Evolutionary conservation across 35 echinoderm and acorn worm genomes (phyloP).

Genomic region (Strongylocentrotus purpuratus): DNA sequence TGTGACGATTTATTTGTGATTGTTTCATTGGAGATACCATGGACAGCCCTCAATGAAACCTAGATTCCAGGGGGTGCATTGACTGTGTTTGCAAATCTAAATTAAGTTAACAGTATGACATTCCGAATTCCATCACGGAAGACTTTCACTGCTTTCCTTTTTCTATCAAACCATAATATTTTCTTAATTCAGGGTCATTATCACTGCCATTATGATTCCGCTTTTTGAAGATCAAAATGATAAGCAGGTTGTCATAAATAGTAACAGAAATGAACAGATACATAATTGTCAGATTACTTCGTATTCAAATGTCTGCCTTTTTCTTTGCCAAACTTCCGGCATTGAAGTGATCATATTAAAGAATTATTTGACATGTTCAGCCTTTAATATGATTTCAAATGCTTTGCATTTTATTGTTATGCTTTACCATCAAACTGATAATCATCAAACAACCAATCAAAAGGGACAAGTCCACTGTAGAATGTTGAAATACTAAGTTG

Average conservation of each 20-base stretch:
- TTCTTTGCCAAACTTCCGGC: no score
- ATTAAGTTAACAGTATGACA: background rate
- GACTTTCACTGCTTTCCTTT: background rate
- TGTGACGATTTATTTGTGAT: background rate
- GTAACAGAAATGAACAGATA: background rate
- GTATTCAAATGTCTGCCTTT: no score
- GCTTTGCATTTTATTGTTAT: no score
- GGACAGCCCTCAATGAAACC: background rate
- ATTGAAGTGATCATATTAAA: no score
- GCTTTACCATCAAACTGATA: no score
- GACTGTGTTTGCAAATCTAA: background rate
- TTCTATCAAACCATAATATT: background rate
- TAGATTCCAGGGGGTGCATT: background rate
- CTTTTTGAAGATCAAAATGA: background rate
- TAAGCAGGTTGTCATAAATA: background rate
- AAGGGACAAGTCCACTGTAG: no score
- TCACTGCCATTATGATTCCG: background rate
- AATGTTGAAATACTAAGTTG: no score
- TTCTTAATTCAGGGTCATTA: background rate
- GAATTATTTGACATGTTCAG: no score
- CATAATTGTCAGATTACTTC: no score
- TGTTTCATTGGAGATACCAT: background rate
- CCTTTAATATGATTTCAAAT: no score
- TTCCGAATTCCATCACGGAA: background rate
- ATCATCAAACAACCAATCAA: no score